Percentiles rank a stretch among this genome's conserved stretches.
Evolutionary conservation across 1,140 invertebrate species (phyloP).

Genomic region (Anastrepha obliqua): DNA sequence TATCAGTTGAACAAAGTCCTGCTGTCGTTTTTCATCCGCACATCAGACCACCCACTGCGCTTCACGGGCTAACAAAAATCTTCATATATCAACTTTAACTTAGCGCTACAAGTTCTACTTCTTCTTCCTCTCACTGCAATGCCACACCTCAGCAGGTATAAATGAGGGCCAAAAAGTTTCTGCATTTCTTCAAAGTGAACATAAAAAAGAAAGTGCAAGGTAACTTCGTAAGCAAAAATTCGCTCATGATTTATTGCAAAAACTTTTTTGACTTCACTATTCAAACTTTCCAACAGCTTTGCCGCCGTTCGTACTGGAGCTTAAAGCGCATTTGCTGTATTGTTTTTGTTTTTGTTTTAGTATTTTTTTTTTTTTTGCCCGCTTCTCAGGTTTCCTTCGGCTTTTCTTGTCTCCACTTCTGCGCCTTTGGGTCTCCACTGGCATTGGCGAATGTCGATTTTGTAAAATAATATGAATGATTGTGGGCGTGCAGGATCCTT

Average conservation of each 20-base stretch:
- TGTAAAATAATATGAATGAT: not conserved
- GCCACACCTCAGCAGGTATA: conserved; percentile 48
- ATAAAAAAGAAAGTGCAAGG: conserved; percentile 16
- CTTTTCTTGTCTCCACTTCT: not conserved
- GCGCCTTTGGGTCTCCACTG: not conserved
- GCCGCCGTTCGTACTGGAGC: not conserved
- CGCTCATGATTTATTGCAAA: conserved; percentile 42
- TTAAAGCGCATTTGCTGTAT: not conserved
- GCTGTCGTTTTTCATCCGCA: not conserved
- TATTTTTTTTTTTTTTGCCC: not conserved
- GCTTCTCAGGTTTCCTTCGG: not conserved
- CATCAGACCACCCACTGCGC: not conserved
- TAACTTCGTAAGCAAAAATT: conserved; percentile 27
- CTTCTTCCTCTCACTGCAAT: not conserved
- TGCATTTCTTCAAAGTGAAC: conserved; percentile 13
- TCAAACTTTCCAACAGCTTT: not conserved
- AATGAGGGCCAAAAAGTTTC: conserved; percentile 31
- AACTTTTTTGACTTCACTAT: conserved; percentile 41
- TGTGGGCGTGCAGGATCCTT: not conserved
- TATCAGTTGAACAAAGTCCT: conserved; percentile 44
- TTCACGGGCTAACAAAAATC: not conserved
- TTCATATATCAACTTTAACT: conserved; percentile 2
- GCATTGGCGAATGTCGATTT: not conserved
- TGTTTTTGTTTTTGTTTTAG: not conserved
- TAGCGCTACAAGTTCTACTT: not conserved